phyloP scores from a whole-genome alignment of 37 sponge, comb jelly and placozoan species.

The Chondrosia reniformis region DNA sequence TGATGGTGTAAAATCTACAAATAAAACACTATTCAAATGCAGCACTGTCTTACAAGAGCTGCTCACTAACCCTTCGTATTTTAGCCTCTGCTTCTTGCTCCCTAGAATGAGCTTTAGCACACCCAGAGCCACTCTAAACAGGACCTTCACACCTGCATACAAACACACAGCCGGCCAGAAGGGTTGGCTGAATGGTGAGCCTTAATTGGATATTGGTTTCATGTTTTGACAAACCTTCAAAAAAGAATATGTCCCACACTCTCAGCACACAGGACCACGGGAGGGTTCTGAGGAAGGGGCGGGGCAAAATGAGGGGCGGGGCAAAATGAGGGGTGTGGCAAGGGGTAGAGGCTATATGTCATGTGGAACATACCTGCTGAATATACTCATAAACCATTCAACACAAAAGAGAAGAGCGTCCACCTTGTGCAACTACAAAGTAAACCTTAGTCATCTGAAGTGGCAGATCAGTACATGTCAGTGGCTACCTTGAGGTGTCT shows the following conservation, averaged over 20 bases:
- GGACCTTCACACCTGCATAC: slow-evolving; percentile 51
- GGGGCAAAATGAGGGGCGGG: background rate
- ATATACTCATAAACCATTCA: slow-evolving; percentile 94
- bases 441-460: background rate
- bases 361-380: slow-evolving; percentile 50
- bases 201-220: too few species aligned
- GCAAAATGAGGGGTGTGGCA: background rate
- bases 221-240: slow-evolving; percentile 61
- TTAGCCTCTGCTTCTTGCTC: slow-evolving; percentile 37
- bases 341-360: background rate
- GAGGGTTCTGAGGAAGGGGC: slow-evolving; percentile 59
- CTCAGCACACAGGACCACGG: slow-evolving; percentile 90
- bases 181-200: background rate
- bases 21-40: background rate
- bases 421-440: slow-evolving; percentile 19
- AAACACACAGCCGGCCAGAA: background rate
- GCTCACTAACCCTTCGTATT: slow-evolving; percentile 32
- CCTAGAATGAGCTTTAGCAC: slow-evolving; percentile 63
- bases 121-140: slow-evolving; percentile 80
- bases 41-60: background rate
- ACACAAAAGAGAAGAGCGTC: slow-evolving; percentile 80
- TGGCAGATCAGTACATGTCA: background rate
- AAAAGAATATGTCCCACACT: slow-evolving; percentile 97
- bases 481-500: slow-evolving; percentile 58
- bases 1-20: slow-evolving; percentile 70